A percentile compares a stretch with the other conserved stretches of the same genome.
Evolutionary conservation across 2,113 vertebrate genomes (phyloP).

Genomic region (Chroicocephalus ridibundus): DNA sequence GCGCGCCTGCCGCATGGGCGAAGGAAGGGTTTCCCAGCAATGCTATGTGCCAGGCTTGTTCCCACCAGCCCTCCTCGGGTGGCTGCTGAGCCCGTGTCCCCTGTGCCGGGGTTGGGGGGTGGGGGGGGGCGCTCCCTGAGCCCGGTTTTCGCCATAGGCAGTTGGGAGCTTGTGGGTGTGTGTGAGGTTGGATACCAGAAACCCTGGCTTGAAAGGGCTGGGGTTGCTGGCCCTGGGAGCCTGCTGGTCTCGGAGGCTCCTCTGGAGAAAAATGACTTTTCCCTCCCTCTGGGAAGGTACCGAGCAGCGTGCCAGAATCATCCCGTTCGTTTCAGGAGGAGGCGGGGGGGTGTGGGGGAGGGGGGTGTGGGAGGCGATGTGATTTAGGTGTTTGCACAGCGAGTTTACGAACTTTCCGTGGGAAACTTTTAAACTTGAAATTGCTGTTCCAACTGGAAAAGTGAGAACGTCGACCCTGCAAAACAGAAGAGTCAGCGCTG

Average conservation of each 20-base stretch:
- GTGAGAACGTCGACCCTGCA: background rate
- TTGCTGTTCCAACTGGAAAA: background rate
- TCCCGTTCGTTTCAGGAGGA: background rate
- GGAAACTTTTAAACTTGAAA: background rate
- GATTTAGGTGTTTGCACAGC: background rate
- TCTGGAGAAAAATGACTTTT: background rate
- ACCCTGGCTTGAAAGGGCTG: background rate
- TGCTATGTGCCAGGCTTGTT: background rate
- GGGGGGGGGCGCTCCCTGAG: background rate
- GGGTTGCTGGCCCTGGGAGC: background rate
- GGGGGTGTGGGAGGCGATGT: background rate
- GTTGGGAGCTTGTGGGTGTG: background rate
- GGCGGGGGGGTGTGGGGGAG: too few species aligned
- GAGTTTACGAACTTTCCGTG: background rate
- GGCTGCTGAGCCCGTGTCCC: background rate
- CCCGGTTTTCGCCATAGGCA: fast-evolving
- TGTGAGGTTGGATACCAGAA: background rate
- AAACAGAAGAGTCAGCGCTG: background rate
- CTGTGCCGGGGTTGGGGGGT: too few species aligned
- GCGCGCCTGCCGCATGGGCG: background rate
- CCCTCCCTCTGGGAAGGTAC: background rate
- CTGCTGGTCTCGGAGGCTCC: background rate
- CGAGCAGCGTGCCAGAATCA: background rate
- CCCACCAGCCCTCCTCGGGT: background rate
- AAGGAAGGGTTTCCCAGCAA: background rate